Base-by-base conservation (phyloP, 1,140 invertebrate species). In the Drosophila repleta region DNA sequence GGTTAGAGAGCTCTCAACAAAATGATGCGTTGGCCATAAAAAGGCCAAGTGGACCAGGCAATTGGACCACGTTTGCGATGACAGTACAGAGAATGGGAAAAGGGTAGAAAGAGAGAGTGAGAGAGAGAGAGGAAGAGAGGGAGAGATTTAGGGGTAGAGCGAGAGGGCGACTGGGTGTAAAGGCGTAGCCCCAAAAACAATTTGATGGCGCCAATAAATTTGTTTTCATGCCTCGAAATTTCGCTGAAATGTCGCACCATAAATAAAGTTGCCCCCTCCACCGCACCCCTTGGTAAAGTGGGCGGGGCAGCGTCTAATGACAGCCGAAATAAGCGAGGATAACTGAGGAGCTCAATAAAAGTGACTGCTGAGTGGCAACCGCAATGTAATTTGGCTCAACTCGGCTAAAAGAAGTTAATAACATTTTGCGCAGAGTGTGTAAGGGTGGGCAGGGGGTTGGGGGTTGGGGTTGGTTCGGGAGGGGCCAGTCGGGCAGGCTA, bases 331-430 rank as follows among this genome's bases (percentile, higher is more conserved):
- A 45, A 43, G n/a, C 24, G 41, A 26, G 39, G 20, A 43, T 57
- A 57, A 57, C 39, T 18, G 21, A 45, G 55, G 39, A 57, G 52
- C 66, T 68, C 66, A 81, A 81, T 82, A 79, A 81, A 79, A 83
- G 73, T 83, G 81, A 68, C 57, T 61, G 66, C 57, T 53, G 66
- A 68, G 66, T 68, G 66, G 69, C 52, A 85, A 80, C 81, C 82
- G 81, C 82, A 85, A 85, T 85, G 81, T 79, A 87, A 87, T 85
- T 81, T 85, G 77, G 69, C 58, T 62, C 60, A 57, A 46, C 60
- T 73, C 67, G 74, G 74, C 81, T 71, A 81, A 85, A 85, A 85
- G 81, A 85, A 85, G 81, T 85, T 85, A 85, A 85, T 85, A 85
- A 85, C 76, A 85, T 85, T 75, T 79, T 76, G 49, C 53, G 68